A percentile compares a stretch with the other conserved stretches of the same genome.
Conservation (phyloP, 2,888 invertebrate genomes). For the Cataglyphis albicans region DNA sequence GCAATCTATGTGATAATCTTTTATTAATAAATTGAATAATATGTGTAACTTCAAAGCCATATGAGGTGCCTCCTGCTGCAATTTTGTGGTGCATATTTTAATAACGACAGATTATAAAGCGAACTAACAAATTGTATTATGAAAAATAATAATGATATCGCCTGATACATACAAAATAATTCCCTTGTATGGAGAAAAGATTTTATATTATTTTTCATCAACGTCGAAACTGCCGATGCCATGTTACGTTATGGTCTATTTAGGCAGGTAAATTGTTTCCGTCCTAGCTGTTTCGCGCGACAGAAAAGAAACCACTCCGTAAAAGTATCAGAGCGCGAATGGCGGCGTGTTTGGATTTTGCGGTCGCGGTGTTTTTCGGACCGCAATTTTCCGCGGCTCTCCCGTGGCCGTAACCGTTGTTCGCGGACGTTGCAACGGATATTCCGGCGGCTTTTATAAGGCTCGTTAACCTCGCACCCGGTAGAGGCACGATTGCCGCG, state of each 20-base stretch:
- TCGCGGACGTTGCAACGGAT: conserved; percentile 54
- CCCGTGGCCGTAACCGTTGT: conserved; percentile 50
- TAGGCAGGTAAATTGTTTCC: conserved; percentile 51
- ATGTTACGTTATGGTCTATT: conserved; percentile 46
- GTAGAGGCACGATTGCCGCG: conserved; percentile 53
- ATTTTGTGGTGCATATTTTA: not conserved
- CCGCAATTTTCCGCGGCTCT: conserved; percentile 51
- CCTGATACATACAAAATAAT: not conserved
- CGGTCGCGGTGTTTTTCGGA: conserved; percentile 36
- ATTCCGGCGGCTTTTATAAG: conserved; percentile 66
- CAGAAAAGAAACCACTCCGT: conserved; percentile 39
- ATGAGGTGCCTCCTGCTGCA: no score
- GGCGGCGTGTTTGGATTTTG: conserved; percentile 17
- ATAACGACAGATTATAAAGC: not conserved
- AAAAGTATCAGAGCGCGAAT: conserved; percentile 54
- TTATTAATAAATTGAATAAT: conserved; percentile 3
- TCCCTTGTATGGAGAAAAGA: not conserved
- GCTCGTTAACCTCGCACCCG: conserved; percentile 75
- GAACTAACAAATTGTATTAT: not conserved
- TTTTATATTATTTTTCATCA: not conserved
- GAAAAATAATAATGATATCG: not conserved
- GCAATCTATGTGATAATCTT: not conserved
- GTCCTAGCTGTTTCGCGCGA: conserved; percentile 38
- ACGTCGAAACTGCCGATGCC: not conserved
- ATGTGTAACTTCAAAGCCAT: not conserved